Percentiles rank a stretch among this genome's conserved stretches.
These are phyloP conservation scores for Noctilio leporinus DNA, from an alignment of 2,113 vertebrate genomes.

Conservation along the genomic window DNA sequence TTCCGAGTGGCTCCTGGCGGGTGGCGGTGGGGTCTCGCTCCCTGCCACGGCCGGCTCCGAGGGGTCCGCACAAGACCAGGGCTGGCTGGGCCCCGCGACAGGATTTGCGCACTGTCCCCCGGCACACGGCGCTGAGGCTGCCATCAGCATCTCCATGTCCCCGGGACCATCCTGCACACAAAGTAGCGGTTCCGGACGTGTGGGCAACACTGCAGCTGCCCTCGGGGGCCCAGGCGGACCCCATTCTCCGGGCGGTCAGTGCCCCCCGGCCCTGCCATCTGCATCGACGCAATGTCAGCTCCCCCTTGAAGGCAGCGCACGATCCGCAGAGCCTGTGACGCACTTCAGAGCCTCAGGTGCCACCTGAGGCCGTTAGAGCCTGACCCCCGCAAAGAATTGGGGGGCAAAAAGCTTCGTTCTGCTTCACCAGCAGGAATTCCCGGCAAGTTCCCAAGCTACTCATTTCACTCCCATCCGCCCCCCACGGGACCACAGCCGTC, in stretches of 20 bases:
- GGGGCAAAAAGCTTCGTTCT: too few relatives aligned
- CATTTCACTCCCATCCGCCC: too few relatives aligned
- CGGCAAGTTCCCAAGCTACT: rapidly evolving
- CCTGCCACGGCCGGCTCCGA: rapidly evolving
- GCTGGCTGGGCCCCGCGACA: too few relatives aligned
- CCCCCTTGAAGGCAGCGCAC: too few relatives aligned
- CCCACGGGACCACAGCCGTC: too few relatives aligned
- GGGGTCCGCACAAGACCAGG: neutral
- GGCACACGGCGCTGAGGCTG: rapidly evolving
- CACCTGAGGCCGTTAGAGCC: too few relatives aligned
- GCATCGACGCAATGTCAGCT: rapidly evolving
- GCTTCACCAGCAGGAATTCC: too few relatives aligned
- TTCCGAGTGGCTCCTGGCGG: neutral
- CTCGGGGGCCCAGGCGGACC: neutral
- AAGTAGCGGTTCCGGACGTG: rapidly evolving
- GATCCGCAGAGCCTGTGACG: too few relatives aligned
- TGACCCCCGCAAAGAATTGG: too few relatives aligned
- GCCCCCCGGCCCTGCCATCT: rapidly evolving
- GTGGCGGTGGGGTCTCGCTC: neutral
- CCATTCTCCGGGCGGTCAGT: rapidly evolving
- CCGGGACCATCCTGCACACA: neutral
- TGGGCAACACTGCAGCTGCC: rapidly evolving
- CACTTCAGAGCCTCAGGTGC: too few relatives aligned
- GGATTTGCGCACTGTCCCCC: neutral
- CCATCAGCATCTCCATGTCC: neutral